These are phyloP conservation scores for Thyatira batis DNA, from an alignment of 2,888 invertebrate species.

Conservation along the genomic window DNA sequence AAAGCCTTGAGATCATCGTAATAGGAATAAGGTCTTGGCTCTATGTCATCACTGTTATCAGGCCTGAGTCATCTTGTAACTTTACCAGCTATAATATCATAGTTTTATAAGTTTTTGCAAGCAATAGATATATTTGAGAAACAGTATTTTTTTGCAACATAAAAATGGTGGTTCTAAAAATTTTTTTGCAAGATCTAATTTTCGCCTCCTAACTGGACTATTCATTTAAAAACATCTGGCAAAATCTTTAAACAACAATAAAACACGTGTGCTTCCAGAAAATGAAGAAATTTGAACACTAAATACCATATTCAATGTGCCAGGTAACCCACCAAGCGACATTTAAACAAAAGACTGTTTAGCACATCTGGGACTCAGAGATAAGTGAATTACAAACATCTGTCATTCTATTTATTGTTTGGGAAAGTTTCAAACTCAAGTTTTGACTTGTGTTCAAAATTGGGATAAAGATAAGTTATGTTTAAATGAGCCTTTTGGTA, in stretches of 20 bases:
- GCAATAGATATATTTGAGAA: too few species aligned
- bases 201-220: neutral
- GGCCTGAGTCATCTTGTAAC: too few species aligned
- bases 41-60: too few species aligned
- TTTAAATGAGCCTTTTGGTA: neutral
- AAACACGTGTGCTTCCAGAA: neutral
- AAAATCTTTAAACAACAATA: neutral
- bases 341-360: constrained; percentile 20
- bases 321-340: constrained; percentile 15
- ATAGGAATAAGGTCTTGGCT: too few species aligned
- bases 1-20: neutral
- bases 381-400: constrained; percentile 22
- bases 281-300: neutral
- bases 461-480: neutral
- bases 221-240: constrained; percentile 2
- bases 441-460: neutral
- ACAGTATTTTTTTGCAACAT: too few species aligned
- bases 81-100: too few species aligned
- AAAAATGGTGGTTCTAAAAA: too few species aligned
- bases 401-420: neutral
- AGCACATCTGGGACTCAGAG: constrained; percentile 27
- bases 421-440: neutral
- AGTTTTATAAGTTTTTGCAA: too few species aligned
- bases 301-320: neutral
- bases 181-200: neutral